Base-by-base conservation (phyloP, 2,797 vertebrate species). In the Momotus momota region DNA sequence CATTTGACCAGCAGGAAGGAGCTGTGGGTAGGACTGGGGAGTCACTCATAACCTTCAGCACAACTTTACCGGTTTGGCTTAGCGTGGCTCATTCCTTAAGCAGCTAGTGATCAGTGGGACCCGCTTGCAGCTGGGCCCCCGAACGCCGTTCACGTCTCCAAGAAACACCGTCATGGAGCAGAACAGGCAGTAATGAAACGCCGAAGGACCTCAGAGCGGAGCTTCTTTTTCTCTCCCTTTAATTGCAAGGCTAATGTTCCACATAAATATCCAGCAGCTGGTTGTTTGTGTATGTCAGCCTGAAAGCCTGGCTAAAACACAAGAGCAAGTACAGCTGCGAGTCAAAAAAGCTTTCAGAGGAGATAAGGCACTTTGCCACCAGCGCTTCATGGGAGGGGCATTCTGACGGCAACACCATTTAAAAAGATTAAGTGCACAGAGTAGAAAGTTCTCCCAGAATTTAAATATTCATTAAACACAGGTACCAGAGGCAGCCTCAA, bases 221-320 rank as follows among this genome's bases (percentile, higher is more conserved):
- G 77, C 66, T 96, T 87, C 88, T 90, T 96, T 96, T 84, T 81
- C 78, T 88, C 71, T 92, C 48, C 19, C 71, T 88, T 93, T 95
- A 95, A 95, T 96, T 96, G 86, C 88, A 84, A 94, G 86, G 80
- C 78, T 94, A 92, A 94, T 80, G 88, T 95, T 96, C 81, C 67
- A 85, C 86, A 96, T 82, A 86, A 95, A 95, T 95, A 92, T 95
- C 93, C 86, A 93, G 94, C 96, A 96, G 94, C 95, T 97, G 96
- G 82, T 95, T 95, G 82, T 90, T 96, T 96, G 92, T 93, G 54
- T 57, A 57, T 67, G 93, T 88, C 67, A 52, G 90, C 94, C 85
- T 92, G 90, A 96, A 96, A 95, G 92, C 81, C 81, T 78, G 60
- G 81, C 81, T 95, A 60, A 92, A 95, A 90, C 89, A 92, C 88